Conservation (phyloP, 1,140 invertebrate genomes). For the Theocolax elegans region DNA sequence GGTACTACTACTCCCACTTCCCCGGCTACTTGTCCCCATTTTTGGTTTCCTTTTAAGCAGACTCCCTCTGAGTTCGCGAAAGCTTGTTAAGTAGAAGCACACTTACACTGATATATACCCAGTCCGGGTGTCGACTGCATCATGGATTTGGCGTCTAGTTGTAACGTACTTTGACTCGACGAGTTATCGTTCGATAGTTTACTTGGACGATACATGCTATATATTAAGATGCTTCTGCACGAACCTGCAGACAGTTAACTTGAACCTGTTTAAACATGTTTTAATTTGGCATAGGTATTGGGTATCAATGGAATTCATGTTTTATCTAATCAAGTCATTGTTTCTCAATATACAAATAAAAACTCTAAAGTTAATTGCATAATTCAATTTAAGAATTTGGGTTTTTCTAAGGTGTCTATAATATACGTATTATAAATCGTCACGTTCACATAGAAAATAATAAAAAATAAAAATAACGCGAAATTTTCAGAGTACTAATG, state of each 20-base stretch:
- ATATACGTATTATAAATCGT: no score
- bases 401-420: no score
- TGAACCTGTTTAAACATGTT: slow-evolving; percentile 18
- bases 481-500: slow-evolving; percentile 34
- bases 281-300: no score
- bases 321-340: no score
- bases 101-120: slow-evolving; percentile 58
- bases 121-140: neutral
- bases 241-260: no score
- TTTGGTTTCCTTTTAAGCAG: slow-evolving; percentile 68
- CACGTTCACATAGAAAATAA: neutral
- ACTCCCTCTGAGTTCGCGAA: slow-evolving; percentile 61
- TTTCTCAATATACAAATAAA: no score
- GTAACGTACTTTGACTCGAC: no score
- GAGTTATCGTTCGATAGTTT: no score
- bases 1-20: slow-evolving; percentile 44
- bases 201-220: no score
- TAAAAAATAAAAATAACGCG: neutral
- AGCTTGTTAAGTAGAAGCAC: slow-evolving; percentile 67
- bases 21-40: slow-evolving; percentile 63
- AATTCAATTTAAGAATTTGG: no score
- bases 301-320: no score
- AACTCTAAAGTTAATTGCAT: no score
- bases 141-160: neutral
- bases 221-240: neutral